Base-by-base conservation (phyloP, 1,140 invertebrate genomes). In the Lethrus apterus region DNA sequence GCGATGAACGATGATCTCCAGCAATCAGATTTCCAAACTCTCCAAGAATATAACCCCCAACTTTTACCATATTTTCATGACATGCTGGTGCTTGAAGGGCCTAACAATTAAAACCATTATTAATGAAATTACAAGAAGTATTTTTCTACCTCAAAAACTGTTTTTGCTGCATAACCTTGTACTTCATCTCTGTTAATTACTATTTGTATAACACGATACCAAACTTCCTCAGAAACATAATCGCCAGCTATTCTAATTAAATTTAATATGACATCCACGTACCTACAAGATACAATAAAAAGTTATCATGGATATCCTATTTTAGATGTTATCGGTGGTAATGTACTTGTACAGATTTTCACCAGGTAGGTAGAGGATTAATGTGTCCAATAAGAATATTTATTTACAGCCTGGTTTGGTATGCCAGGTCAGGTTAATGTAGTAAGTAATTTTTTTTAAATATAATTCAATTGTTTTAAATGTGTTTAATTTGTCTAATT, bases 21-120 rank as follows among this genome's bases (percentile, higher is more conserved):
- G 97, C 96, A 65, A 99, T 99, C 15, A 99, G 77, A 74, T 99
- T 99, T 19, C 97, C 97, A 76, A 99, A 99, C 73, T 99, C 97
- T 44, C 97, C 97, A 30, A 99, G 75, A 59, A 99, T 98, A 59
- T 99, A 99, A 18, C 95, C 97, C 41, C 96, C 96, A 32, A 99
- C 97, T 81, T 99, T 99, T 0, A 99, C 96, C 96, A 99, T 99
- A 69, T 99, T 99, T 74, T 99, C 97, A 71, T 99, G 97, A 66
- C 96, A 99, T 35, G 96, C 94, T 18, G 93, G 93, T 31, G 94
- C 93, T 77, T 98, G 93, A 34, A 99, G 70, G 50, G 95, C 90
- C 81, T 86, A 36, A 38, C n/a, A n/a, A n/a, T n/a, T n/a, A n/a
- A n/a, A n/a, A n/a, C n/a, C n/a, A n/a, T n/a, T n/a, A n/a, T n/a